These are phyloP conservation scores for Melikaiella ostensackeni DNA, from an alignment of 2,888 invertebrate genomes.

Conservation along the genomic window DNA sequence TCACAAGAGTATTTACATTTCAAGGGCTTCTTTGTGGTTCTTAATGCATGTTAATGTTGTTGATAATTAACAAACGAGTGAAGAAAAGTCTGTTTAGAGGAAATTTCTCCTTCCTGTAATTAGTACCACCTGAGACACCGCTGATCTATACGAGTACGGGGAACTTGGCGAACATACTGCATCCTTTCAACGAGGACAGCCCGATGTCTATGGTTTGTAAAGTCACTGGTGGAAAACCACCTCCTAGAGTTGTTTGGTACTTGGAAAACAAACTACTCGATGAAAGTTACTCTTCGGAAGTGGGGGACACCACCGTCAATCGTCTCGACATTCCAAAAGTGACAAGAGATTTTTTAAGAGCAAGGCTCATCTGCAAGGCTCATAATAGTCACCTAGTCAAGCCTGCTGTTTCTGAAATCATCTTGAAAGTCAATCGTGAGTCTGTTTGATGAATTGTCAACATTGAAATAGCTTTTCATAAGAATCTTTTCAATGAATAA, in stretches of 20 bases:
- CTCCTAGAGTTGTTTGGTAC: conserved; percentile 89
- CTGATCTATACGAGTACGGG: conserved; percentile 64
- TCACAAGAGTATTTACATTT: background rate
- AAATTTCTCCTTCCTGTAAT: conserved; percentile 35
- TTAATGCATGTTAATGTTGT: conserved; percentile 25
- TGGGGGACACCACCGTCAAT: conserved; percentile 88
- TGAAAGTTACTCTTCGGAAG: conserved; percentile 84
- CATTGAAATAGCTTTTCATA: background rate
- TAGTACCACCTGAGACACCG: conserved; percentile 70
- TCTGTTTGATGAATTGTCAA: conserved; percentile 36
- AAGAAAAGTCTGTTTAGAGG: conserved; percentile 32
- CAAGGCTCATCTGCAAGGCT: conserved; percentile 90
- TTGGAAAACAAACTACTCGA: conserved; percentile 87
- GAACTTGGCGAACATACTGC: conserved; percentile 61
- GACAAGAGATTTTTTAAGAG: conserved; percentile 85
- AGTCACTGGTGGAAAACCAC: conserved; percentile 61
- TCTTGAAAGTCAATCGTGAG: conserved; percentile 71
- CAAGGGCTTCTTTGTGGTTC: background rate
- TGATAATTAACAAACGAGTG: conserved; percentile 15
- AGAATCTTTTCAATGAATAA: too few species aligned
- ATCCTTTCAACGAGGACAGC: conserved; percentile 69
- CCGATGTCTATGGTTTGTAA: conserved; percentile 67
- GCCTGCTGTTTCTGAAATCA: conserved; percentile 76
- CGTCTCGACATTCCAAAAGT: conserved; percentile 85
- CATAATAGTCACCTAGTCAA: conserved; percentile 91